Evolutionary conservation across 2,888 invertebrate species (phyloP).

Genomic region (Gibbula magus): DNA sequence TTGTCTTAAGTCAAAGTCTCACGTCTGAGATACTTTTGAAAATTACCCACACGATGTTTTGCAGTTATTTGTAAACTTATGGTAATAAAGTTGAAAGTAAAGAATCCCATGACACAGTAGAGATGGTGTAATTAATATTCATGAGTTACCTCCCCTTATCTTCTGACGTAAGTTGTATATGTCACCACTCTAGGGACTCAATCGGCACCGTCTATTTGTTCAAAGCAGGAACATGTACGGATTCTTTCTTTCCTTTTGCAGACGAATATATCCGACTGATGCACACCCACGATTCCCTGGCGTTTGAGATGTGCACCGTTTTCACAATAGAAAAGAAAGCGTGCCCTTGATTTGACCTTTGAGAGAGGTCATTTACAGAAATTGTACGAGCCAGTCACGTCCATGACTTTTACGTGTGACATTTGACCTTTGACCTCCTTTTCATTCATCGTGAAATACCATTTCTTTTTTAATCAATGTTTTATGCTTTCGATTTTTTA

Average conservation of each 20-base stretch:
- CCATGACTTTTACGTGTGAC: neutral
- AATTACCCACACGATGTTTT: too few species aligned
- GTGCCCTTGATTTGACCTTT: conserved; percentile 30
- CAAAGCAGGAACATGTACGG: neutral
- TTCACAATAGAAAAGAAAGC: conserved; percentile 44
- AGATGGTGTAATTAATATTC: too few species aligned
- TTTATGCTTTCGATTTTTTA: too few species aligned
- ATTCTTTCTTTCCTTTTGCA: conserved; percentile 15
- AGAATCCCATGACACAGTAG: too few species aligned
- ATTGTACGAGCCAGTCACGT: neutral
- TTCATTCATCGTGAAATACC: neutral
- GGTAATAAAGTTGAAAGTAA: too few species aligned
- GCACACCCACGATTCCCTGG: conserved; percentile 34
- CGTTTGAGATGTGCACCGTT: conserved; percentile 35
- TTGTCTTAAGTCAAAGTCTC: too few species aligned
- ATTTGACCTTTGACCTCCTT: neutral
- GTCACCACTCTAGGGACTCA: too few species aligned
- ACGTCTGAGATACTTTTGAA: too few species aligned
- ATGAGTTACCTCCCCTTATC: too few species aligned
- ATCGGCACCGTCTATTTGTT: neutral
- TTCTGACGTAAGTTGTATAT: too few species aligned
- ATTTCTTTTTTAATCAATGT: neutral
- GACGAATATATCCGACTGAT: conserved; percentile 32
- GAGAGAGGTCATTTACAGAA: too few species aligned
- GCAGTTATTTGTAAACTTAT: too few species aligned